phyloP scores from a whole-genome alignment of 2,888 invertebrate species.

The Cheilosia urbana region DNA sequence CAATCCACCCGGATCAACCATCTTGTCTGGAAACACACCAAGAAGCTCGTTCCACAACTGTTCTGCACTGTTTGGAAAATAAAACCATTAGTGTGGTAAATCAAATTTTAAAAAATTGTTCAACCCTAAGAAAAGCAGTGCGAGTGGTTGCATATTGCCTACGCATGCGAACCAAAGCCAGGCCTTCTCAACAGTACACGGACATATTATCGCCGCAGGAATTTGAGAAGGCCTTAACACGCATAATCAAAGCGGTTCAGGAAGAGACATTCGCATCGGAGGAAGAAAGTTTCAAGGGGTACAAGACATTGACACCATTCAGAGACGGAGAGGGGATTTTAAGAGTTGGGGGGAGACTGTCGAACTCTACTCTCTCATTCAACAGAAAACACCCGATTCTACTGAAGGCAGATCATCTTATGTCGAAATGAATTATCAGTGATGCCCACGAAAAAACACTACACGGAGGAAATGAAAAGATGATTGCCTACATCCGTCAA shows the following conservation, averaged over 20 bases:
- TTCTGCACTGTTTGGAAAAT: neutral
- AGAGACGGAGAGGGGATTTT: neutral
- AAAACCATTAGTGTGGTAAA: neutral
- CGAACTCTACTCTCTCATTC: neutral
- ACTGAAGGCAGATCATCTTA: neutral
- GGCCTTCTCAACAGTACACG: neutral
- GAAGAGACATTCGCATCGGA: neutral
- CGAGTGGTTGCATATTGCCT: neutral
- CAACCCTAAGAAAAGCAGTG: neutral
- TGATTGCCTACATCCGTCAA: slow-evolving; percentile 1
- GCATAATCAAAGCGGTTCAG: neutral
- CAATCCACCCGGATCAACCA: neutral
- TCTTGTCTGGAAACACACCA: neutral
- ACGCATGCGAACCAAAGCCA: neutral
- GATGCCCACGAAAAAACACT: neutral
- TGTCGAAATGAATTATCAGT: neutral
- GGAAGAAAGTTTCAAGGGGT: neutral
- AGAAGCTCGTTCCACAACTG: slow-evolving; percentile 2
- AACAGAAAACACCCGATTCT: slow-evolving; percentile 1
- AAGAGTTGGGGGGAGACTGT: neutral
- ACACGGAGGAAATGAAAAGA: neutral
- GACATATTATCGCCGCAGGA: neutral
- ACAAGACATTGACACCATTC: neutral
- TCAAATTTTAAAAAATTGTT: neutral
- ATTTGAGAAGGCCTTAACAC: neutral